Evolutionary conservation across 2,797 vertebrate species (phyloP).

Genomic region (Pseudochirops cupreus): DNA sequence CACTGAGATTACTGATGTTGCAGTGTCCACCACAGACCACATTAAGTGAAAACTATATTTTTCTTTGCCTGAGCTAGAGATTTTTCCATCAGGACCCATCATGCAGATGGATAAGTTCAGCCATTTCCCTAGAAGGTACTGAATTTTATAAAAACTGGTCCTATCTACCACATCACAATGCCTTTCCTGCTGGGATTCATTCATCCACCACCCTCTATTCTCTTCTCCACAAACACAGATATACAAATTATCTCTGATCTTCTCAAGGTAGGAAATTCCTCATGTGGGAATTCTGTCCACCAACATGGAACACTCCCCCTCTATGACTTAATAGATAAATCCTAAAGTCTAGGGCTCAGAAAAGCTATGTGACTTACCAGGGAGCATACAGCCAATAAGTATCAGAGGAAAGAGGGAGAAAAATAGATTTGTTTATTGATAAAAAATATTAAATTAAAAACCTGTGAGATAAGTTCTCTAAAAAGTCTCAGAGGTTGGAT

Average conservation of each 20-base stretch:
- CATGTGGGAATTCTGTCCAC: background rate
- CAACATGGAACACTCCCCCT: background rate
- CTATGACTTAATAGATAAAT: background rate
- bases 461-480: background rate
- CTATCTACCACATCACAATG: background rate
- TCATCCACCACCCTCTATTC: background rate
- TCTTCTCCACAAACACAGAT: background rate
- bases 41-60: background rate
- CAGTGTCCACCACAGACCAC: background rate
- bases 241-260: background rate
- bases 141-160: constrained; percentile 1
- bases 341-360: background rate
- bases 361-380: background rate
- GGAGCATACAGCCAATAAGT: background rate
- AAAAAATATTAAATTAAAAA: background rate
- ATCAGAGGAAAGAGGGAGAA: background rate
- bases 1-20: background rate
- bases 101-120: background rate
- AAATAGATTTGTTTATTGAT: background rate
- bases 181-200: background rate
- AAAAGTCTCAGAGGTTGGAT: background rate
- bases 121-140: background rate
- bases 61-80: background rate
- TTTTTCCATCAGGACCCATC: background rate
- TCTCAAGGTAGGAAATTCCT: background rate